A percentile compares a stretch with the other conserved stretches of the same genome.
phyloP scores from a whole-genome alignment of 1,140 invertebrate species.

The Xylocopa sonorina region DNA sequence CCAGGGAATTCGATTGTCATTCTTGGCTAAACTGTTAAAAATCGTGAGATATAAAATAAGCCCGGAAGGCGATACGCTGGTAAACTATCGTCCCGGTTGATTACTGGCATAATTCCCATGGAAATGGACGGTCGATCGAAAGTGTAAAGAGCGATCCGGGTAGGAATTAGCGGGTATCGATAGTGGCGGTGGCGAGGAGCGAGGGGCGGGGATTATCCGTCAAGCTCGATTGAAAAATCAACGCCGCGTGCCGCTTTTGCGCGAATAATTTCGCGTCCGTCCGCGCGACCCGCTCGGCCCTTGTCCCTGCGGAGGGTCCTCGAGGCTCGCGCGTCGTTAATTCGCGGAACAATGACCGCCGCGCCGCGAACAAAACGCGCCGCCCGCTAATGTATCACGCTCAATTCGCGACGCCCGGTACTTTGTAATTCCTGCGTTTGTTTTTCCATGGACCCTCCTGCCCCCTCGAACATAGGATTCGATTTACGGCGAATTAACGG shows the following conservation, averaged over 20 bases:
- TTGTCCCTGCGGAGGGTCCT: not conserved
- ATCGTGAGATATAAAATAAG: too few species aligned
- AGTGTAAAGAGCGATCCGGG: not conserved
- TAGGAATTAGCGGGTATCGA: slow-evolving; percentile 9
- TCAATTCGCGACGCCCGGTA: slow-evolving; percentile 15
- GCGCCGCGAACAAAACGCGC: not conserved
- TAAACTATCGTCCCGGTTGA: too few species aligned
- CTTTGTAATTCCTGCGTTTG: slow-evolving; percentile 49
- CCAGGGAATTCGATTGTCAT: too few species aligned
- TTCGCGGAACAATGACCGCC: slow-evolving; percentile 35
- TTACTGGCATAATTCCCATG: slow-evolving; percentile 2
- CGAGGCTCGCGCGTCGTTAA: slow-evolving; percentile 16
- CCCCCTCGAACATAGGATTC: slow-evolving; percentile 16
- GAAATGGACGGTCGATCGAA: too few species aligned
- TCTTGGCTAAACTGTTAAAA: too few species aligned
- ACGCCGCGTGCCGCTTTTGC: not conserved
- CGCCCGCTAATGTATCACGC: slow-evolving; percentile 31
- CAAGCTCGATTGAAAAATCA: slow-evolving; percentile 32
- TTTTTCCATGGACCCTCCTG: slow-evolving; percentile 3
- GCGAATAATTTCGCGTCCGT: slow-evolving; percentile 25
- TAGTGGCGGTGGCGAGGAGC: not conserved
- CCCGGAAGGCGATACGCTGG: too few species aligned
- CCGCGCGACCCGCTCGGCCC: not conserved
- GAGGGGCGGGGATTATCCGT: not conserved
- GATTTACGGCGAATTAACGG: slow-evolving; percentile 48